Evolutionary conservation across 2,888 invertebrate species (phyloP), one percentile per base, ranked within the genome.

Genomic region (Gonocerus acuteangulatus): DNA sequence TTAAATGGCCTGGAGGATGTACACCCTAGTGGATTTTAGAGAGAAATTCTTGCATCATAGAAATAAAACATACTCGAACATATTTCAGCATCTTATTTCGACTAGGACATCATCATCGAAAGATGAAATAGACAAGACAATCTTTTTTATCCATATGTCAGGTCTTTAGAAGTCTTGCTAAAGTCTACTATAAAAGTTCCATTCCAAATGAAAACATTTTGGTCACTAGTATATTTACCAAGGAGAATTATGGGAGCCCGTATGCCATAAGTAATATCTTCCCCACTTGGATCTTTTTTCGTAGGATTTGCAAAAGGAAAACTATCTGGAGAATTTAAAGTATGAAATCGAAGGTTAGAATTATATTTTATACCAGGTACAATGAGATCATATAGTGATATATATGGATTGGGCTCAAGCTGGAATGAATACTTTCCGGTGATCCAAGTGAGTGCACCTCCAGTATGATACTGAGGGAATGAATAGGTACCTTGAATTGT

Each of bases 351-450:
- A 11, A 68, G 44, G 19, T 60, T 51, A 13, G 67, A 66, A 48
- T 65, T 62, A 49, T 66, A 67, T 45, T 65, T 63, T 6, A 65
- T 32, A n/a, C 66, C 68, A 11, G 66, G 66, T 11, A 62, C 48
- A 34, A 68, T 48, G 21, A 63, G 23, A 13, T 65, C 63, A 48
- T 65, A 65, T 15, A 67, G 22, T 9, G 66, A 66, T 2, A 62
- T 57, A 27, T 64, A 56, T 57, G 54, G 62, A n/a, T 62, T 48
- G 9, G 64, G 59, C 7, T 64, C 44, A 23, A 68, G 32, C 57
- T 67, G 62, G 42, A 68, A 62, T 15, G 42, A 60, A 48, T 68
- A 65, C n/a, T 64, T 59, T 15, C 68, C 68, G 16, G 66, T 65
- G 34, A 62, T 61, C 65, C 67, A 68, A 32, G 60, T 64, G 15